Base-by-base conservation (phyloP, 2,797 vertebrate species). In the Diplodus sargus region DNA sequence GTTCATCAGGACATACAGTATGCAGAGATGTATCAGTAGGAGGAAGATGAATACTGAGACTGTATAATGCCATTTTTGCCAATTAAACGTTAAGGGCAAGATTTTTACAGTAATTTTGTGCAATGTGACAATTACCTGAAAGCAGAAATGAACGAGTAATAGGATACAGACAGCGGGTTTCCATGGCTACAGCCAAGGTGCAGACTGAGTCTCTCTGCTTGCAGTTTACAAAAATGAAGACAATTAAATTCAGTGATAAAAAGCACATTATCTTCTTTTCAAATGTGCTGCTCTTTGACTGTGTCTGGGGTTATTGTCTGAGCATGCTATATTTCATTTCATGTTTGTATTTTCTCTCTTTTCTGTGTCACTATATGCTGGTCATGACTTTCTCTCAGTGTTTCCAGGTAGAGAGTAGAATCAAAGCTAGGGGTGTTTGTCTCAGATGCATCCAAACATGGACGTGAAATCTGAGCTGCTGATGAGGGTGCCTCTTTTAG, bases 141-240 rank as follows among this genome's bases (percentile, higher is more conserved):
- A 42, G 59, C 56, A 75, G 65, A 16, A 76, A 79, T 64, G 62
- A 84, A 86, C 79, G 61, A 79, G 88, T 70, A 66, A 86, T 72
- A 79, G 65, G 79, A 78, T 54, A 67, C 60, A 77, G 76, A 85
- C 82, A 68, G 79, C 25, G 63, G 58, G 91, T 94, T 92, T 87
- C 92, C 89, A 92, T 92, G 91, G 70, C 76, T 80, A 92, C 93
- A 78, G 79, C 83, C 58, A 76, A 82, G 78, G 69, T 70, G 67
- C 67, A 78, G 75, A 51, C 74, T 10, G 1, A 82, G 49, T 60
- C 77, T 74, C 84, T 90, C 74, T 81, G 80, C 59, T 76, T 30
- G 64, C 78, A 57, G 70, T 83, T 83, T 77, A 71, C 78, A 58
- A 70, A 88, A 87, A 87, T 28, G 25, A 54, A 87, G 78, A 79